These are phyloP conservation scores for Dolichoris vasculosae DNA, from an alignment of 1,140 invertebrate species.

Conservation along the genomic window DNA sequence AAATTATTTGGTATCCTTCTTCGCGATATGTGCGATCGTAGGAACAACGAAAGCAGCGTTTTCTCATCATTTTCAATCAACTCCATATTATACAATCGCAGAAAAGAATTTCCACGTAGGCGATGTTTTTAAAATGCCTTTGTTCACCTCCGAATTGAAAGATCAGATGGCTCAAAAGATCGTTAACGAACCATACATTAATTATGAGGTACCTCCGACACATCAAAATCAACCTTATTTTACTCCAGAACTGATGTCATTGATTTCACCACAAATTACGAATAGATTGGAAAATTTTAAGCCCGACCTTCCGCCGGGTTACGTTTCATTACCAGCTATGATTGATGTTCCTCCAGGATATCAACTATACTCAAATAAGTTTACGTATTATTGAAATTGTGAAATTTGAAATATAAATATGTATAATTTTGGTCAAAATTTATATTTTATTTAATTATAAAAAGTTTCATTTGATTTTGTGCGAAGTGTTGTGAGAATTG, in stretches of 20 bases:
- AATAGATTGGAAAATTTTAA: not conserved
- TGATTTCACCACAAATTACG: not conserved
- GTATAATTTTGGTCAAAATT: not conserved
- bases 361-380: constrained; percentile 17
- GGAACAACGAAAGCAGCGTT: not conserved
- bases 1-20: not conserved
- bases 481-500: not conserved
- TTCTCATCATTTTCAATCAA: constrained; percentile 14
- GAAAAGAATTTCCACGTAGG: not conserved
- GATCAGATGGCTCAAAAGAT: not conserved
- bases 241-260: not conserved
- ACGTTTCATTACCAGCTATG: constrained; percentile 10
- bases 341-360: constrained; percentile 29
- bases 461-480: not conserved
- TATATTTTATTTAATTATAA: too few species aligned
- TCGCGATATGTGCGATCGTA: not conserved
- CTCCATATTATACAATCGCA: not conserved
- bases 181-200: not conserved
- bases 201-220: not conserved
- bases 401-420: not conserved
- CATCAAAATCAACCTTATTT: not conserved
- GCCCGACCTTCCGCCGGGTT: constrained; percentile 8
- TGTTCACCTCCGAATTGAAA: not conserved
- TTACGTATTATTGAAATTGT: not conserved
- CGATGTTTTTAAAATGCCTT: not conserved